These are phyloP conservation scores for Rambutsinella grinnellia DNA, from an alignment of 2,888 invertebrate species.

Conservation along the genomic window DNA sequence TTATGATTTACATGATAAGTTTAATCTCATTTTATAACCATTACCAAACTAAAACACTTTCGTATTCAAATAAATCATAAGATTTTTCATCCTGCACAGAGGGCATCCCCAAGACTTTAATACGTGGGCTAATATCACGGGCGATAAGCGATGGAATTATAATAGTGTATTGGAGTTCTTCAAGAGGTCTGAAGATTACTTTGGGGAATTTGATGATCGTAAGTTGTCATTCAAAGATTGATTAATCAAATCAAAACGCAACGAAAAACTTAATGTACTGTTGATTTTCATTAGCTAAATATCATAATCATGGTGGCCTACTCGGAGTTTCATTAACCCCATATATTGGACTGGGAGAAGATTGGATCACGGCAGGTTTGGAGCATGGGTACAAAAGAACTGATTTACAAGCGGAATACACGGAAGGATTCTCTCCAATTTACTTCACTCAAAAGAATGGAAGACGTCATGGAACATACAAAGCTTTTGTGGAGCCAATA, in stretches of 20 bases:
- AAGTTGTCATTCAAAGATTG: constrained; percentile 8
- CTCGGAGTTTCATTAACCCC: constrained; percentile 59
- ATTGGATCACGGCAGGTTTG: constrained; percentile 50
- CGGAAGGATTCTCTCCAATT: constrained; percentile 60
- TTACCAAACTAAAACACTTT: background rate
- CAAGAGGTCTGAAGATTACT: constrained; percentile 62
- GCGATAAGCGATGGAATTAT: constrained; percentile 55
- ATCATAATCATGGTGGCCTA: constrained; percentile 60
- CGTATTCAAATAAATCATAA: background rate
- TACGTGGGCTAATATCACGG: constrained; percentile 59
- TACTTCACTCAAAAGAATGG: constrained; percentile 64
- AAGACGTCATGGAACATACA: constrained; percentile 58
- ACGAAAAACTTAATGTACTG: background rate
- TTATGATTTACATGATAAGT: constrained; percentile 62
- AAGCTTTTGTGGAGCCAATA: constrained; percentile 61
- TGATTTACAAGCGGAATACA: constrained; percentile 53
- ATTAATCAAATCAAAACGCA: background rate
- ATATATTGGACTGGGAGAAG: constrained; percentile 56
- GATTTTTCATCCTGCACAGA: background rate
- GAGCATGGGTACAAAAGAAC: constrained; percentile 47
- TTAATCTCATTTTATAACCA: constrained; percentile 17
- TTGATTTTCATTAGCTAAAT: constrained; percentile 47
- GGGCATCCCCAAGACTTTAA: constrained; percentile 61
- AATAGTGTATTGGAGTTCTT: constrained; percentile 57
- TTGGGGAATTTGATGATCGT: constrained; percentile 60